Evolutionary conservation across 2,888 invertebrate species (phyloP).

Genomic region (Eristalis arbustorum): DNA sequence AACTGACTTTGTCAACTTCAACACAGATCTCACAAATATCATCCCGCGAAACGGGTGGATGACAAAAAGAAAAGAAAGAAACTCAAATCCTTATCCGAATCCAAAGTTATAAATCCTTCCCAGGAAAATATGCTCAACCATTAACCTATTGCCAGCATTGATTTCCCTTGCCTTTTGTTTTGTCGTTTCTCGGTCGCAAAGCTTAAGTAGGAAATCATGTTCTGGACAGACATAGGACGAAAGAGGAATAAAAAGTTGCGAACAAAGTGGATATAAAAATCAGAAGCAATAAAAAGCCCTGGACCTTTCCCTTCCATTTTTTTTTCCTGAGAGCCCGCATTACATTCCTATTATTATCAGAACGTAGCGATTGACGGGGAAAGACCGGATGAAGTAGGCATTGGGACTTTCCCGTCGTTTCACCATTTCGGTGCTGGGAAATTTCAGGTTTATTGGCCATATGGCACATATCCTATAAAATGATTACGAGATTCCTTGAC

Average conservation of each 20-base stretch:
- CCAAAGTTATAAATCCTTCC: constrained; percentile 60
- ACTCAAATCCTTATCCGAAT: constrained; percentile 22
- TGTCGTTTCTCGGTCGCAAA: constrained; percentile 45
- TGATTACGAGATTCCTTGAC: constrained; percentile 65
- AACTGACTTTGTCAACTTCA: constrained; percentile 33
- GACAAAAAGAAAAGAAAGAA: constrained; percentile 10
- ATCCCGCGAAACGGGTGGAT: not conserved
- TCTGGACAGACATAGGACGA: constrained; percentile 55
- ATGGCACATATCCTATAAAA: constrained; percentile 65
- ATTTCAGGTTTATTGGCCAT: constrained; percentile 65
- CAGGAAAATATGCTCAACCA: constrained; percentile 63
- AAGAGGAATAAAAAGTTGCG: constrained; percentile 61
- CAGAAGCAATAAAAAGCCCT: constrained; percentile 63
- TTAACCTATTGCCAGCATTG: constrained; percentile 68
- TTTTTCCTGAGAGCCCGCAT: constrained; percentile 26
- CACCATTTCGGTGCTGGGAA: constrained; percentile 35
- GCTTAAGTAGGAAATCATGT: constrained; percentile 69
- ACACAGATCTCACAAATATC: constrained; percentile 2
- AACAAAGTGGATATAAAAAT: constrained; percentile 69
- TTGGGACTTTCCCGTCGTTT: constrained; percentile 10
- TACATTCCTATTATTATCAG: constrained; percentile 48
- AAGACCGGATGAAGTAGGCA: not conserved
- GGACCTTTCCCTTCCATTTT: constrained; percentile 44
- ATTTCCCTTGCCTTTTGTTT: constrained; percentile 61
- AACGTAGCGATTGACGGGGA: constrained; percentile 24